These are phyloP conservation scores for Zoanthus gigantus DNA, from an alignment of 92 coral and sea anemone species.

Conservation along the genomic window DNA sequence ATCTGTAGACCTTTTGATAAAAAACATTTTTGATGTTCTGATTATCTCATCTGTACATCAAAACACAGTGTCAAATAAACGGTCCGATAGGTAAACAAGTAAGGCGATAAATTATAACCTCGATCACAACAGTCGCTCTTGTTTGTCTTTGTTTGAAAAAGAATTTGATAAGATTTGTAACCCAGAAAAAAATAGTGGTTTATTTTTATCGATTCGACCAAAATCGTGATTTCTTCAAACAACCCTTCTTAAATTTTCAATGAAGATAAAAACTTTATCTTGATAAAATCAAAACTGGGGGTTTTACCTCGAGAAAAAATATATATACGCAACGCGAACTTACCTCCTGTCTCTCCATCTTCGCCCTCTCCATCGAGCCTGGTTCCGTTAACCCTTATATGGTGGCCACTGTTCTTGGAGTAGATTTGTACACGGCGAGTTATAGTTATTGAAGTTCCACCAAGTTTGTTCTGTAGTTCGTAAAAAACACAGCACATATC, in stretches of 20 bases:
- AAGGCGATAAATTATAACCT: background rate
- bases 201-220: background rate
- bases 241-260: background rate
- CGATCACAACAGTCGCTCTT: background rate
- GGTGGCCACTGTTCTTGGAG: constrained; percentile 27
- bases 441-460: constrained; percentile 20
- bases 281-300: background rate
- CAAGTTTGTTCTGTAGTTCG: constrained; percentile 13
- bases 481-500: background rate
- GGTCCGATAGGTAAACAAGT: background rate
- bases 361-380: constrained; percentile 25
- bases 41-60: background rate
- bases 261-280: background rate
- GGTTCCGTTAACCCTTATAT: constrained; percentile 28
- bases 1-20: constrained; percentile 1
- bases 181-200: background rate
- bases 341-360: constrained; percentile 32
- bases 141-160: background rate
- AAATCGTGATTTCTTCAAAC: background rate
- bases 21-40: background rate
- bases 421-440: constrained; percentile 40
- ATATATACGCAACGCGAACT: background rate
- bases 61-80: background rate
- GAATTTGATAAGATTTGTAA: background rate
- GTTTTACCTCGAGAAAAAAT: background rate